Base-by-base conservation (phyloP, 1,140 invertebrate species). In the Bombus fervidus region DNA sequence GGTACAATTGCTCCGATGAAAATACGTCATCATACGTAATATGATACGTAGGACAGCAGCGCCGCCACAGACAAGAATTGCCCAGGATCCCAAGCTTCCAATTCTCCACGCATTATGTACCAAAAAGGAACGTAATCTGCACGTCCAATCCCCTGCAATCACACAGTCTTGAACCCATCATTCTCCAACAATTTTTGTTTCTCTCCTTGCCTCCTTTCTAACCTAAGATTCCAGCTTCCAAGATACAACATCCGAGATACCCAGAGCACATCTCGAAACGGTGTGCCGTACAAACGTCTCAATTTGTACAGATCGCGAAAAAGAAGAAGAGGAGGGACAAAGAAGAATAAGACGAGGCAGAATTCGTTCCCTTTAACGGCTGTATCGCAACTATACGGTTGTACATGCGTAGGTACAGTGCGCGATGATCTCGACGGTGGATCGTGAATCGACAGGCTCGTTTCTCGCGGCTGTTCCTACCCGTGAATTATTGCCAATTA, bases 401-500 rank as follows among this genome's bases (percentile, higher is more conserved):
- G 64, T 69, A 80, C 64, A 25, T n/a, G 62, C 34, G 57, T 39
- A 39, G 15, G 53, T 39, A 77, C 12, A 47, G 12, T 25, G 22
- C 41, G 25, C 34, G 53, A 78, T 28, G 66, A 80, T 71, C 83
- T 43, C 53, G 64, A 22, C 15, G 69, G 37, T 41, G 68, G 15
- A 69, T 69, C 68, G 75, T 31, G 68, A 80, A 85, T 85, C 83
- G 83, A 80, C 71, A 72, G 43, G 22, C 62, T 37, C 59, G 69
- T 64, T 73, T n/a, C 57, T 34, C n/a, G 66, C 37, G 53, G 37
- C 53, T n/a, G 34, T 59, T 37, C 41, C 41, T 18, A 28, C 37
- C 34, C 72, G 72, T 86, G 86, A 92, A 91, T 90, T 91, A 92
- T 89, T 89, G 87, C 87, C 91, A 91, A 91, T 91, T 91, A 92